These are phyloP conservation scores for Typhlomys cinereus DNA, from an alignment of 2,113 vertebrate species.

Conservation along the genomic window DNA sequence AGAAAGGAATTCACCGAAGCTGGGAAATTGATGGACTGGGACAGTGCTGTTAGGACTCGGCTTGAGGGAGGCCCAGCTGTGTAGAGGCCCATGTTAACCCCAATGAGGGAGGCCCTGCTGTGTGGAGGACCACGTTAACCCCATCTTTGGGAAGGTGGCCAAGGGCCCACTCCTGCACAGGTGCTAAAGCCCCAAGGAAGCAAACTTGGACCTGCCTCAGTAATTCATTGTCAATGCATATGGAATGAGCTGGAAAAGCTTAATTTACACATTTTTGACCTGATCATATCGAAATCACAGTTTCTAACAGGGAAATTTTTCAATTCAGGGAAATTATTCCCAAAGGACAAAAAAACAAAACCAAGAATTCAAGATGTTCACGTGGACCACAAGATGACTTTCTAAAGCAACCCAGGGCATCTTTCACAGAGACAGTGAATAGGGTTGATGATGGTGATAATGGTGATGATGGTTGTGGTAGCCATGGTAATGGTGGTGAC, in stretches of 20 bases:
- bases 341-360: not conserved
- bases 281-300: not conserved
- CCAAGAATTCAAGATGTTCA: not conserved
- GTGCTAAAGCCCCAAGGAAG: accelerated
- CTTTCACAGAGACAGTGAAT: not conserved
- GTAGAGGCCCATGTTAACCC: accelerated
- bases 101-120: not conserved
- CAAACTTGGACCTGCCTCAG: not conserved
- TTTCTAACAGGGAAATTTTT: not conserved
- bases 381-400: not conserved
- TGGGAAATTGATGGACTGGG: not conserved
- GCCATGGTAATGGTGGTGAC: not conserved
- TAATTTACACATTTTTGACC: not conserved
- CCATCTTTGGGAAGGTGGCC: not conserved
- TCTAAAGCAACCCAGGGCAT: not conserved
- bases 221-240: not conserved
- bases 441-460: not conserved
- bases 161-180: not conserved
- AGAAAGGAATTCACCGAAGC: slow-evolving; percentile 27
- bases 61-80: not conserved
- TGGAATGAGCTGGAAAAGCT: not conserved
- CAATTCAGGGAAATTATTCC: not conserved
- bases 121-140: accelerated
- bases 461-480: not conserved
- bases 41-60: not conserved